A percentile compares a stretch with the other conserved stretches of the same genome.
These are phyloP conservation scores for Patella vulgata DNA, from an alignment of 1,140 invertebrate genomes.

Conservation along the genomic window DNA sequence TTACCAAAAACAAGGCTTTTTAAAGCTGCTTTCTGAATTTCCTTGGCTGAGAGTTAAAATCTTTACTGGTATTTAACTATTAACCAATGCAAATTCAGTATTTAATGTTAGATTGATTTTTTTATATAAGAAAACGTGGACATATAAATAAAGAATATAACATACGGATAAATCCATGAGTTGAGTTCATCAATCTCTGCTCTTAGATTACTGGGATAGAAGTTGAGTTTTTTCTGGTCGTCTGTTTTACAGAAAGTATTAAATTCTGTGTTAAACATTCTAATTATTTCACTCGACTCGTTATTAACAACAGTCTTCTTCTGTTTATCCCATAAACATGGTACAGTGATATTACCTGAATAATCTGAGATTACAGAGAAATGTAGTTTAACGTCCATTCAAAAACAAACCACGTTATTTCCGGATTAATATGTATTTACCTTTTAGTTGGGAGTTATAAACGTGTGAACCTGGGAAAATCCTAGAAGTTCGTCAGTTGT, in stretches of 20 bases:
- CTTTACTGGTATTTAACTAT: no score
- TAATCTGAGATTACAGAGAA: constrained; percentile 43
- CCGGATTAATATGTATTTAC: background rate
- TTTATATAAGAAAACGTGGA: no score
- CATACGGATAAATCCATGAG: constrained; percentile 58
- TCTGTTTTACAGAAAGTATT: constrained; percentile 56
- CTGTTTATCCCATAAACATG: constrained; percentile 59
- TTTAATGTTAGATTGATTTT: no score
- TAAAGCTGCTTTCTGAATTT: no score
- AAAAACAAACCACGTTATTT: no score
- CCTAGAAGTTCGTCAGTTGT: no score
- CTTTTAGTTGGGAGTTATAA: background rate
- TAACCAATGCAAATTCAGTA: no score
- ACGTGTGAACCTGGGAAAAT: no score
- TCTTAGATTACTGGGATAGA: constrained; percentile 52
- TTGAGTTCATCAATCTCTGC: constrained; percentile 55
- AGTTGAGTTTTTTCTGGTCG: constrained; percentile 52
- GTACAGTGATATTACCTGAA: constrained; percentile 49
- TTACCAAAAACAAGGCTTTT: no score
- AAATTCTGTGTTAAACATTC: constrained; percentile 63
- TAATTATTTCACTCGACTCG: constrained; percentile 62
- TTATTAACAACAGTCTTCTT: constrained; percentile 60
- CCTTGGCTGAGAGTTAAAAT: no score
- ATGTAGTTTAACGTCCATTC: no score
- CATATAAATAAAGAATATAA: constrained; percentile 1